phyloP scores from a whole-genome alignment of 1,140 invertebrate species.

The Parapsyche elsis region DNA sequence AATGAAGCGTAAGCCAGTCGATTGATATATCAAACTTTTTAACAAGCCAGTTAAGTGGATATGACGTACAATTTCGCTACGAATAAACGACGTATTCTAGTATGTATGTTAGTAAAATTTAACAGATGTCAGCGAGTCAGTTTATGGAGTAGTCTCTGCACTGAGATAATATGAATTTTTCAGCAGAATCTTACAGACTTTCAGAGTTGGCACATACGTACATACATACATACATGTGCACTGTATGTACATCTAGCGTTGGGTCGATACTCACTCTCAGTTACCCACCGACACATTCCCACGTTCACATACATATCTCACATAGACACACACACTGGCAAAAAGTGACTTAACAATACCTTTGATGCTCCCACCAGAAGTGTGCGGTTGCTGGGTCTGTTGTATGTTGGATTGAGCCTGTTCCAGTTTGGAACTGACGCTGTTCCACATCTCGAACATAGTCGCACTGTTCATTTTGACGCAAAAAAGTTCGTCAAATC shows the following conservation, averaged over 20 bases:
- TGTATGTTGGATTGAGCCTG: constrained; percentile 74
- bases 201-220: too few relatives aligned
- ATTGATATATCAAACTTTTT: too few relatives aligned
- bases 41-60: too few relatives aligned
- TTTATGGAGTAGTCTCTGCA: not conserved
- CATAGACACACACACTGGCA: not conserved
- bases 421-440: constrained; percentile 83
- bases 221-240: not conserved
- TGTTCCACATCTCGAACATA: constrained; percentile 91
- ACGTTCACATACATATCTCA: not conserved
- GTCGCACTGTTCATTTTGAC: constrained; percentile 70
- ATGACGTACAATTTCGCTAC: not conserved
- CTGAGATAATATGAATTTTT: too few relatives aligned
- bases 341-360: constrained; percentile 68
- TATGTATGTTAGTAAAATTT: not conserved
- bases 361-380: constrained; percentile 86
- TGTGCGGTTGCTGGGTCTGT: constrained; percentile 77
- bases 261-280: not conserved
- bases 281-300: not conserved
- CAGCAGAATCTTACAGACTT: too few relatives aligned
- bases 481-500: not conserved
- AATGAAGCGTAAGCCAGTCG: too few relatives aligned
- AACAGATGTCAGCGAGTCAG: not conserved
- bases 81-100: not conserved
- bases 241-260: not conserved